Conservation (phyloP, 2,888 invertebrate species). For the Campoplex capitator region DNA sequence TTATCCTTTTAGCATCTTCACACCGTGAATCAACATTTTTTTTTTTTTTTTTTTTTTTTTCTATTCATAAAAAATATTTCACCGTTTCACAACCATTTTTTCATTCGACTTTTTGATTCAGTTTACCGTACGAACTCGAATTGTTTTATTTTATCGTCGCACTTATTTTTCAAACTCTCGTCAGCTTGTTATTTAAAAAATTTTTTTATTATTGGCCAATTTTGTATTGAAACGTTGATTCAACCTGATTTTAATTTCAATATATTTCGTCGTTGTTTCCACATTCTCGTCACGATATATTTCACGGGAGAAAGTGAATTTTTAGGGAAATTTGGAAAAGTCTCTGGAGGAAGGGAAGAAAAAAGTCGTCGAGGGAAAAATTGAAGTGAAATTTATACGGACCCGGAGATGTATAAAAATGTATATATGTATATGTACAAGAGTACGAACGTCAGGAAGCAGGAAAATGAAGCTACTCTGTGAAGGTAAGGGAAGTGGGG, state of each 20-base stretch:
- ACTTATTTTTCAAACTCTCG: not conserved
- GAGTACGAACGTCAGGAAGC: conserved; percentile 8
- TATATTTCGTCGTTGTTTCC: not conserved
- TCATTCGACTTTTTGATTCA: not conserved
- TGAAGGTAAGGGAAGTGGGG: not conserved
- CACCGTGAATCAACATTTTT: not conserved
- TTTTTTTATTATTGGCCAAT: not conserved
- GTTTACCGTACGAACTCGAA: not conserved
- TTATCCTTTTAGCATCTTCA: not conserved
- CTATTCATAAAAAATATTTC: not conserved
- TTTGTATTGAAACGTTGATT: not conserved
- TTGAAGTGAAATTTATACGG: not conserved
- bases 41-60: not conserved
- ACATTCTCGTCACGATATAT: not conserved
- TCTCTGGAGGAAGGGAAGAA: not conserved
- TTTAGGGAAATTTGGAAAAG: conserved; percentile 11
- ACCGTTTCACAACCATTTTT: not conserved
- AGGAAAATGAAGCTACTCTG: conserved; percentile 28
- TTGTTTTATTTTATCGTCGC: not conserved
- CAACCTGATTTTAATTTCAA: not conserved
- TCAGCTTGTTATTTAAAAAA: not conserved
- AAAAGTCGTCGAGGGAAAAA: conserved; percentile 16
- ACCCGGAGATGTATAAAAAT: not conserved
- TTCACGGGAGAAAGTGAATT: not conserved
- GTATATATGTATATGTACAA: not conserved